Percentiles rank a stretch among this genome's conserved stretches.
Conservation (phyloP, 2,797 vertebrate genomes). For the Botia almorhae region DNA sequence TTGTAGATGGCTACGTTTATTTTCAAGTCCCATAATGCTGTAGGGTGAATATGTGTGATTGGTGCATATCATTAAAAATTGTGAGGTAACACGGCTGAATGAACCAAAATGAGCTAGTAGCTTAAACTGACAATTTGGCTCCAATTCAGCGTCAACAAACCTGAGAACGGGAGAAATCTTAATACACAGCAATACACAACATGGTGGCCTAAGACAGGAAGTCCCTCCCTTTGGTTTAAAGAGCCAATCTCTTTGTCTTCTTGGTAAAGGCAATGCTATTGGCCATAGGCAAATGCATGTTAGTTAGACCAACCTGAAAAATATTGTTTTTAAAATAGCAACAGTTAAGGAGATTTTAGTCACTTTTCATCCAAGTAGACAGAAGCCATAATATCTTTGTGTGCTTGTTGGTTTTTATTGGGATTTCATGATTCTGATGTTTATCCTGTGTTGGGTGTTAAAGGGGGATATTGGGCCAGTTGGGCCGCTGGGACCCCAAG, state of each 20-base stretch:
- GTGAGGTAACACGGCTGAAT: not conserved
- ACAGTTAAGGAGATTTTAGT: too few species aligned
- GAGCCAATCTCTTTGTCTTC: too few species aligned
- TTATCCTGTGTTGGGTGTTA: not conserved
- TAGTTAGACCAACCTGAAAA: not conserved
- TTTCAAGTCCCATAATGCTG: constrained; percentile 49
- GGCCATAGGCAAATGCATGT: not conserved
- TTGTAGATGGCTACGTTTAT: constrained; percentile 62
- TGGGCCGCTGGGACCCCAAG: constrained; percentile 79
- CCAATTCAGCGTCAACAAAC: not conserved
- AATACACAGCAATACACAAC: too few species aligned
- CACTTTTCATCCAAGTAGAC: too few species aligned
- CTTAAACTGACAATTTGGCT: not conserved
- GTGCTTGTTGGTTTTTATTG: not conserved
- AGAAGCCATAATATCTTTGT: too few species aligned
- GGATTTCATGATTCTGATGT: not conserved
- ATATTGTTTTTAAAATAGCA: not conserved
- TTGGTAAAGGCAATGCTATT: too few species aligned
- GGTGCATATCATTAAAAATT: constrained; percentile 34
- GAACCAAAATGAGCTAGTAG: not conserved
- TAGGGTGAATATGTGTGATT: constrained; percentile 34
- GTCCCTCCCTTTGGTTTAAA: too few species aligned
- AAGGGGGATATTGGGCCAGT: constrained; percentile 85
- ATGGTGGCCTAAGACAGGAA: too few species aligned
- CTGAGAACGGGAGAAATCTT: too few species aligned